Evolutionary conservation across 2,113 vertebrate species (phyloP).

Genomic region (Acanthochromis polyacanthus): DNA sequence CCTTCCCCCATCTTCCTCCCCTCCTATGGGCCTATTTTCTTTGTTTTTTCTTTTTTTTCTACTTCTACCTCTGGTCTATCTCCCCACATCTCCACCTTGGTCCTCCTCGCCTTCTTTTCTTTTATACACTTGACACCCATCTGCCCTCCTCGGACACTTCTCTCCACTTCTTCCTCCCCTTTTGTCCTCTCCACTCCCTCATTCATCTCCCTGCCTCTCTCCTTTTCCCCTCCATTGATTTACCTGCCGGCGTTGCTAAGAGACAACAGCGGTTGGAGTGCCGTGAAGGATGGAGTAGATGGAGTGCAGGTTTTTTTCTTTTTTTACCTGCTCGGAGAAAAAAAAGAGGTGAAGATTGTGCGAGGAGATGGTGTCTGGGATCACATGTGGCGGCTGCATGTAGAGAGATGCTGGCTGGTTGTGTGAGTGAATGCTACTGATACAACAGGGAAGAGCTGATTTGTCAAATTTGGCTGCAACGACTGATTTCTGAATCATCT

Average conservation of each 20-base stretch:
- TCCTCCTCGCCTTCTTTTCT: background rate
- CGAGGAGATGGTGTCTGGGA: conserved; percentile 9
- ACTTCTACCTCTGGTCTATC: background rate
- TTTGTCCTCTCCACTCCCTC: conserved; percentile 42
- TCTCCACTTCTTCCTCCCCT: conserved; percentile 10
- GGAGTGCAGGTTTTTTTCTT: conserved; percentile 3
- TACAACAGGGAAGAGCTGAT: too few relatives aligned
- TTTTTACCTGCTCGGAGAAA: conserved; percentile 18
- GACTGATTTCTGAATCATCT: too few relatives aligned
- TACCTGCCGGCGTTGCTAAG: conserved; percentile 71
- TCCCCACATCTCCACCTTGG: background rate
- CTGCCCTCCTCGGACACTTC: conserved; percentile 31
- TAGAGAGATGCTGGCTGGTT: too few relatives aligned
- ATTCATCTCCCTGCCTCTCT: conserved; percentile 52
- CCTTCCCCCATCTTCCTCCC: background rate
- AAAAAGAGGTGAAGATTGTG: conserved; percentile 21
- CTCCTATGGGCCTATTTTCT: too few relatives aligned
- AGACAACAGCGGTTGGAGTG: conserved; percentile 56
- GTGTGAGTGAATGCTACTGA: too few relatives aligned
- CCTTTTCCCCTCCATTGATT: conserved; percentile 60
- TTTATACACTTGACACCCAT: conserved; percentile 46
- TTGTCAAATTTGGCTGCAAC: too few relatives aligned
- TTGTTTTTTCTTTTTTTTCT: background rate
- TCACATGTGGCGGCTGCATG: background rate
- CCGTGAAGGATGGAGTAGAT: conserved; percentile 41